Evolutionary conservation across 2,113 vertebrate species (phyloP).

Genomic region (Cheirogaleus medius): DNA sequence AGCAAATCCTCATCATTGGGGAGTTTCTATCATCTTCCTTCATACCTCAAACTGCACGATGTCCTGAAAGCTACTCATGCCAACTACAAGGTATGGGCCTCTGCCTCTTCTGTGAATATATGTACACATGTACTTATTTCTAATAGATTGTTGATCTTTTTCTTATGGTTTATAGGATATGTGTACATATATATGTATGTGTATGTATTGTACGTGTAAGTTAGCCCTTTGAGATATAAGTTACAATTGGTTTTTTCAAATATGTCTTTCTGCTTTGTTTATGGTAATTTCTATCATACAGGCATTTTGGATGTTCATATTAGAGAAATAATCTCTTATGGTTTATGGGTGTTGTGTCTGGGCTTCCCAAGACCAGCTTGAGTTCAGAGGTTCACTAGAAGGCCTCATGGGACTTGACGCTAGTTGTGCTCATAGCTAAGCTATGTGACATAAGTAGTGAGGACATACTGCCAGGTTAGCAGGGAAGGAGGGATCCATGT

Average conservation of each 20-base stretch:
- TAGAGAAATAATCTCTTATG: neutral
- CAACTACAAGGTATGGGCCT: slow-evolving; percentile 93
- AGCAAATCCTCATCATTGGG: slow-evolving; percentile 95
- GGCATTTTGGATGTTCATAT: neutral
- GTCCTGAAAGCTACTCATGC: slow-evolving; percentile 97
- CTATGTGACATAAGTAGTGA: fast-evolving
- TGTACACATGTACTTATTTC: fast-evolving
- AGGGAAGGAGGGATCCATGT: neutral
- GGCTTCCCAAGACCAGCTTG: neutral
- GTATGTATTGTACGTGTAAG: too few relatives aligned
- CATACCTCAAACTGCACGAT: slow-evolving; percentile 96
- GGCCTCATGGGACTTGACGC: neutral
- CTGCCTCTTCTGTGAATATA: neutral
- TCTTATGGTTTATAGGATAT: neutral
- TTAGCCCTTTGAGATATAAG: neutral
- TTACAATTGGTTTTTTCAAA: neutral
- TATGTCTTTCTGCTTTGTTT: neutral
- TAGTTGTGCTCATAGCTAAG: fast-evolving
- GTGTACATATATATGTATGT: fast-evolving
- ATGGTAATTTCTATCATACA: neutral
- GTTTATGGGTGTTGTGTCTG: neutral
- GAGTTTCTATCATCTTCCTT: slow-evolving; percentile 96
- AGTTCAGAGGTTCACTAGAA: fast-evolving
- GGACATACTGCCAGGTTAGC: neutral
- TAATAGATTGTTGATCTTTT: neutral